Conservation (phyloP, 1,140 invertebrate species). For the Pomacea maculata region DNA sequence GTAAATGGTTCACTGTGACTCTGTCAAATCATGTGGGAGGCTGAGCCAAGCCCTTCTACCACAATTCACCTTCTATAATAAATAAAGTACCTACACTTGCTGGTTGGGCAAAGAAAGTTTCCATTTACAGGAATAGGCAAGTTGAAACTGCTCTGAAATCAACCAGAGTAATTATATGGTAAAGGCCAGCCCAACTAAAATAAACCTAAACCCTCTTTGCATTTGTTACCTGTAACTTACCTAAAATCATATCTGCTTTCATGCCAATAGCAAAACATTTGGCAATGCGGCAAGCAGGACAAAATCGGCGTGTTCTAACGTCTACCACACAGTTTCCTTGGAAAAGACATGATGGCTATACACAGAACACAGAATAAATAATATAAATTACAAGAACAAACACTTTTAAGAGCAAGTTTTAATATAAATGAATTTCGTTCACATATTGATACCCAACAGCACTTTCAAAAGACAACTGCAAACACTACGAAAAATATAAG, state of each 20-base stretch:
- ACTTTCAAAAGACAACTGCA: not conserved
- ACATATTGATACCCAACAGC: not conserved
- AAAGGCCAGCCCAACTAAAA: not conserved
- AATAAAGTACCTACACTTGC: too few relatives aligned
- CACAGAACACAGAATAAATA: constrained; percentile 29
- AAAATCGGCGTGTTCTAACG: constrained; percentile 90
- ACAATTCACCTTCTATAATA: too few relatives aligned
- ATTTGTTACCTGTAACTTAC: constrained; percentile 33
- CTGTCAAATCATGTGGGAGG: too few relatives aligned
- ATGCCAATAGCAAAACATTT: constrained; percentile 93
- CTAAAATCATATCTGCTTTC: constrained; percentile 91
- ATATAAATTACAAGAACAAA: not conserved
- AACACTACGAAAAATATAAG: not conserved
- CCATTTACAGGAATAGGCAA: not conserved
- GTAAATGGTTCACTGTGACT: too few relatives aligned
- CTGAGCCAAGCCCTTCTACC: too few relatives aligned
- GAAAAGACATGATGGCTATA: constrained; percentile 90
- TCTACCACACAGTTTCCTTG: constrained; percentile 91
- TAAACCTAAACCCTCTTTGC: not conserved
- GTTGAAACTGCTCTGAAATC: not conserved
- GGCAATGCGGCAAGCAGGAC: constrained; percentile 91
- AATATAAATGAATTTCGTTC: too few relatives aligned
- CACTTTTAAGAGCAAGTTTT: too few relatives aligned
- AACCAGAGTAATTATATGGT: not conserved
- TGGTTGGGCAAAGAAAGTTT: too few relatives aligned